A percentile compares a stretch with the other conserved stretches of the same genome.
Conservation (phyloP, 2,797 vertebrate species). For the Poecilia gillii region DNA sequence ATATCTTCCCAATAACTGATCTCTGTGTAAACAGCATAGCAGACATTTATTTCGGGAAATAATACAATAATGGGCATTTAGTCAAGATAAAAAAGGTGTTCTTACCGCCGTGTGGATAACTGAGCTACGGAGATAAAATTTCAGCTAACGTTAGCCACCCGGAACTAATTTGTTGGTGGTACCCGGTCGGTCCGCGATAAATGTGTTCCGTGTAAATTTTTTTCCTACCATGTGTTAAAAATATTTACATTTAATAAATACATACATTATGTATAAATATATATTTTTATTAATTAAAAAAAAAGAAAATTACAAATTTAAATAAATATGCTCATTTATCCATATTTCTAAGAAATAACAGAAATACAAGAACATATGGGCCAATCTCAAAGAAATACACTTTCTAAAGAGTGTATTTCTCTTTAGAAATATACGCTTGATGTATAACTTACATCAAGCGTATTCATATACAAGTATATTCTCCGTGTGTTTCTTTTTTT, state of each 20-base stretch:
- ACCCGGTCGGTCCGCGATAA: constrained; percentile 34
- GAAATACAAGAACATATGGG: background rate
- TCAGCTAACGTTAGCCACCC: constrained; percentile 64
- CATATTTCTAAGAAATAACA: background rate
- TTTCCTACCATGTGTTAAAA: background rate
- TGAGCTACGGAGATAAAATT: constrained; percentile 30
- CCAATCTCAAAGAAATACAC: background rate
- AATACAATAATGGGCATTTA: fast-evolving
- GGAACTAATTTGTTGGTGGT: constrained; percentile 53
- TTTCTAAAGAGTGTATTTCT: background rate
- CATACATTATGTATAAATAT: background rate
- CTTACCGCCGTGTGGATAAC: constrained; percentile 61
- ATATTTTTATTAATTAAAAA: background rate
- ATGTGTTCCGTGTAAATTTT: constrained; percentile 44
- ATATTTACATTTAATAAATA: background rate
- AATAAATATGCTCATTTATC: background rate
- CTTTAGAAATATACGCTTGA: no score
- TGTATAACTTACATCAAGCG: no score
- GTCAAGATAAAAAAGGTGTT: background rate
- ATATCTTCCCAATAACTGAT: background rate
- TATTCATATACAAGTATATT: no score
- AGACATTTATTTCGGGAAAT: no score
- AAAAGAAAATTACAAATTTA: background rate
- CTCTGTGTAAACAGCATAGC: background rate
- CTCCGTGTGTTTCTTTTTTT: no score